These are phyloP conservation scores for Pseudomyrmex pallidus DNA, from an alignment of 1,140 invertebrate genomes.

Conservation along the genomic window DNA sequence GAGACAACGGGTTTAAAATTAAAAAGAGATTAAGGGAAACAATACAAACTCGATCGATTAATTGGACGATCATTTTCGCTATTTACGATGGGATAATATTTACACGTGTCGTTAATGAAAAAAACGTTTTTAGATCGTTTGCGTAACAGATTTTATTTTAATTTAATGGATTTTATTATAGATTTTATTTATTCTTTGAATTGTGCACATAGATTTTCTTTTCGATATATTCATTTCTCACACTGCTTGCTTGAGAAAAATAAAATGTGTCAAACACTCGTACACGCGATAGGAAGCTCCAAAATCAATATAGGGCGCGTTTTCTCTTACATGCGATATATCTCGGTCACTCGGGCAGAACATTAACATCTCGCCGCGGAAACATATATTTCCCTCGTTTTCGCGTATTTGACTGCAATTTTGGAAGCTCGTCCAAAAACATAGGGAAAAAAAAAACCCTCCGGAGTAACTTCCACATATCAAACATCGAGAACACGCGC, in stretches of 20 bases:
- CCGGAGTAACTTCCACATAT: conserved; percentile 12
- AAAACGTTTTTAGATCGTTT: conserved; percentile 4
- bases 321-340: background rate
- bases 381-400: conserved; percentile 15
- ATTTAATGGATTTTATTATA: no score
- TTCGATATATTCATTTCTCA: background rate
- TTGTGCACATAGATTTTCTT: background rate
- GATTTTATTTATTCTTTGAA: no score
- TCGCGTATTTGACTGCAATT: background rate
- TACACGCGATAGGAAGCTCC: background rate
- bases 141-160: conserved; percentile 17
- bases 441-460: background rate
- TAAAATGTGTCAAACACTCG: background rate
- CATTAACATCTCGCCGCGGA: conserved; percentile 2
- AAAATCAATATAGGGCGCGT: background rate
- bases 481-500: conserved; percentile 1
- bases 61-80: background rate
- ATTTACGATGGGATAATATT: background rate
- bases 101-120: background rate
- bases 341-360: conserved; percentile 7
- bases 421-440: background rate
- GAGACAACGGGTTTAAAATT: conserved; percentile 25
- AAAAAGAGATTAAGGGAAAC: background rate
- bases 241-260: no score
- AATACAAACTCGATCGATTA: no score